Evolutionary conservation across 2,888 invertebrate genomes (phyloP).

Genomic region (Lepidonotus clava): DNA sequence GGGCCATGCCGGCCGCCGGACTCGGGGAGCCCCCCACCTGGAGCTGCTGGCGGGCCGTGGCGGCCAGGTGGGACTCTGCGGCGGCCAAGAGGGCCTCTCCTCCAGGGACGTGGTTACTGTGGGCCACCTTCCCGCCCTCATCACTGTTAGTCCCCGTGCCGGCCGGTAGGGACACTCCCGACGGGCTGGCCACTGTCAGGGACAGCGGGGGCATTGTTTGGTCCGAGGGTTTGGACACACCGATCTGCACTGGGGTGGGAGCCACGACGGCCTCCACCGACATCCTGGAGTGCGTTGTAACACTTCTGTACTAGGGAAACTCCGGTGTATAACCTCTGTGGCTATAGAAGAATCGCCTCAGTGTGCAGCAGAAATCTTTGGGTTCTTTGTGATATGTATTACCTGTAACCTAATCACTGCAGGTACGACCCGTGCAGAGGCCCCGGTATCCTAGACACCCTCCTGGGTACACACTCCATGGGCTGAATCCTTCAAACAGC

Average conservation of each 20-base stretch:
- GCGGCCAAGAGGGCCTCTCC: slow-evolving; percentile 34
- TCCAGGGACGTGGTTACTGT: background rate
- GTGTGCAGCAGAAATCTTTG: background rate
- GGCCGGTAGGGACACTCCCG: background rate
- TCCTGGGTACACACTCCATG: background rate
- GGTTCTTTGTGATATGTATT: background rate
- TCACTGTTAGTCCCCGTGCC: background rate
- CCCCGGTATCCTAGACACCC: background rate
- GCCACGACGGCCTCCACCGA: background rate
- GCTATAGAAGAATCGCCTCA: no score
- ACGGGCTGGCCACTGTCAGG: background rate
- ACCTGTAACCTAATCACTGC: background rate
- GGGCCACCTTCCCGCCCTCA: background rate
- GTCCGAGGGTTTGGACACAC: slow-evolving; percentile 1
- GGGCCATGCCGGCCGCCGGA: background rate
- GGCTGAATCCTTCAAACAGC: no score
- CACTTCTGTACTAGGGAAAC: background rate
- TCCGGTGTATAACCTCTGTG: background rate
- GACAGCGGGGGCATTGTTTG: background rate
- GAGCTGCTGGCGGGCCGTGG: background rate
- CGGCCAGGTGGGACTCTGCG: slow-evolving; percentile 37
- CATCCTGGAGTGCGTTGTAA: background rate
- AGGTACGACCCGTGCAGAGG: background rate
- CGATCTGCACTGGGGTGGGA: background rate
- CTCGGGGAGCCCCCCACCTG: background rate